These are phyloP conservation scores for Varecia variegata DNA, from an alignment of 2,797 vertebrate species.

Conservation along the genomic window DNA sequence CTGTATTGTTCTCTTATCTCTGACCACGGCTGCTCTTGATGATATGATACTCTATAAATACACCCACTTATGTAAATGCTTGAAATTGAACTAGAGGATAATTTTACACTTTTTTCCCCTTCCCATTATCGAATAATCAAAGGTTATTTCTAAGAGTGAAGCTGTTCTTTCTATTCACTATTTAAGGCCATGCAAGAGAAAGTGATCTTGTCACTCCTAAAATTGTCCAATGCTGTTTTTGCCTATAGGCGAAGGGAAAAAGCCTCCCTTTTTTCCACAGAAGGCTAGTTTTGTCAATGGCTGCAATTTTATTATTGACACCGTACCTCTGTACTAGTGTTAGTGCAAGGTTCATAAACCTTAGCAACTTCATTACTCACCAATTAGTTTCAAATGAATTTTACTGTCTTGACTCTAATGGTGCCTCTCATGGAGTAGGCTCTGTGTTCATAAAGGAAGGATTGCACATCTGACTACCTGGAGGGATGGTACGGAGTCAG, in stretches of 20 bases:
- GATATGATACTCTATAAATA: not conserved
- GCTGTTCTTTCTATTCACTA: not conserved
- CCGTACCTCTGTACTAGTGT: slow-evolving; percentile 41
- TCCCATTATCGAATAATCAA: slow-evolving; percentile 19
- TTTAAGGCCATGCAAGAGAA: slow-evolving; percentile 42
- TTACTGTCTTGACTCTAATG: slow-evolving; percentile 36
- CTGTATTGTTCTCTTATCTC: not conserved
- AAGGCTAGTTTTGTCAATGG: not conserved
- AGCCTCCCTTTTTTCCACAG: not conserved
- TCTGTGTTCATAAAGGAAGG: not conserved
- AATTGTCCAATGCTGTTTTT: slow-evolving; percentile 28
- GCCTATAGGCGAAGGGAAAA: slow-evolving; percentile 38
- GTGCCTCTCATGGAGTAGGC: not conserved
- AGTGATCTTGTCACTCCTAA: slow-evolving; percentile 17
- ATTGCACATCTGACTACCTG: not conserved
- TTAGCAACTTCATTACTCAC: slow-evolving; percentile 55
- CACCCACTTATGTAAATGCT: not conserved
- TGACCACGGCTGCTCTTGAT: not conserved
- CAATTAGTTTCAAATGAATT: slow-evolving; percentile 60
- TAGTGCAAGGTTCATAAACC: slow-evolving; percentile 55
- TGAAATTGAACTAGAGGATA: not conserved
- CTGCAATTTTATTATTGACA: slow-evolving; percentile 14
- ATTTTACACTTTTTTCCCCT: not conserved
- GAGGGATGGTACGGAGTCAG: not conserved
- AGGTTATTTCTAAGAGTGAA: slow-evolving; percentile 48